Base-by-base conservation (phyloP, 2,797 vertebrate species). In the Acropternis orthonyx region DNA sequence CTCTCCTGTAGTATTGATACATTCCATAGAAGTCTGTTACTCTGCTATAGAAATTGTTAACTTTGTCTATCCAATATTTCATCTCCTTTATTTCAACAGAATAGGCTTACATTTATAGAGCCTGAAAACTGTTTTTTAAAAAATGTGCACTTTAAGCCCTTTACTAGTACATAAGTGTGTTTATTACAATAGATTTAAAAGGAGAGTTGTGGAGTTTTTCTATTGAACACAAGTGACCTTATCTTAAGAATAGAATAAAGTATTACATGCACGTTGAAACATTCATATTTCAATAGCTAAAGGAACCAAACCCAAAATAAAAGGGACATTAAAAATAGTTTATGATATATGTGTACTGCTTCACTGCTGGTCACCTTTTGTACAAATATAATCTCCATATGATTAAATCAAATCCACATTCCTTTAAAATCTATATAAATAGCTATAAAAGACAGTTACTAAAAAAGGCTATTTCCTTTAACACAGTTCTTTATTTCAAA, bases 401-500 rank as follows among this genome's bases (percentile, higher is more conserved):
- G 27, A 95, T 92, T 96, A 93, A 91, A 91, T 85, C 48, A 81
- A 78, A 73, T 74, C 66, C 36, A 71, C 11, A 27, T 68, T 77
- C n/a, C 19, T 83, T 46, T 91, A 85, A 93, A 95, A 95, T 82
- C 21, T 79, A 56, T 78, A 88, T 54, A 49, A 80, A 77, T 55
- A 93, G 14, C 22, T 72, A 37, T 81, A 75, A 93, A 93, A 93
- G 49, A 41, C 24, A 76, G 20, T 81, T 89, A 56, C n/a, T 83
- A 26, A 85, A 94, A 87, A 92, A 92, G 8, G 13, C 12, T 86
- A 49, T 84, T 94, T 93, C n/a, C 20, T 68, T 21, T 93, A 93
- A 63, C 8, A 65, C 8, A 82, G 27, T 69, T 93, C 46, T 95
- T 82, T 93, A 83, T 79, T 97, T 96, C 55, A 94, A 39, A 77